A percentile compares a stretch with the other conserved stretches of the same genome.
Conservation (phyloP, 53 echinoderm and acorn worm species). For the Glandiceps talaboti region DNA sequence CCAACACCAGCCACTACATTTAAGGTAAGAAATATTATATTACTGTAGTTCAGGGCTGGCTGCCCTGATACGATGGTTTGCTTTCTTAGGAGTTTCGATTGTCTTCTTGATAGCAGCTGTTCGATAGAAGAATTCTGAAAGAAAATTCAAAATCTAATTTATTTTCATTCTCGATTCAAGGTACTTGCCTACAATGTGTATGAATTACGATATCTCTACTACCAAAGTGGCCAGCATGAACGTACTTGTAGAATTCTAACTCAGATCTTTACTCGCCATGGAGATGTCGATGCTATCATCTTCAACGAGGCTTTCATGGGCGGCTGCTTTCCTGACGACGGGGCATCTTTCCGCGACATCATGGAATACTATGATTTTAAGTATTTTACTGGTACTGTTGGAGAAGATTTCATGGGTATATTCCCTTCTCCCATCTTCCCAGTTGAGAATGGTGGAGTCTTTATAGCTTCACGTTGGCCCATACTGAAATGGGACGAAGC, state of each 20-base stretch:
- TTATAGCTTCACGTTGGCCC: conserved; percentile 87
- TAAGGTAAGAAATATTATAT: too few relatives aligned
- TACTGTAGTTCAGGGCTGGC: too few relatives aligned
- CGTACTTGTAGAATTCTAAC: conserved; percentile 69
- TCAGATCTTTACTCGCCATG: conserved; percentile 37
- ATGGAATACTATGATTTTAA: background rate
- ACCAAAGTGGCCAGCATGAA: conserved; percentile 75
- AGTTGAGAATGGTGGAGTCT: conserved; percentile 71
- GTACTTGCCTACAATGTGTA: conserved; percentile 72
- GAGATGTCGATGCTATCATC: conserved; percentile 69
- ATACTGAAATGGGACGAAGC: conserved; percentile 33
- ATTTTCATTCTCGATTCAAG: too few relatives aligned
- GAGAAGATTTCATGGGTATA: background rate
- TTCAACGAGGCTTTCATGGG: conserved; percentile 92
- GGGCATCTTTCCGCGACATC: background rate
- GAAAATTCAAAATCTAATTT: too few relatives aligned
- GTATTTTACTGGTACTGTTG: conserved; percentile 42
- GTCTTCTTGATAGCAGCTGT: too few relatives aligned
- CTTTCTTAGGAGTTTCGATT: too few relatives aligned
- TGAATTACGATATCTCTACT: conserved; percentile 58
- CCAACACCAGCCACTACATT: conserved; percentile 56
- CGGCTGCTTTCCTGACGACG: conserved; percentile 47
- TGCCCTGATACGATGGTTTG: too few relatives aligned
- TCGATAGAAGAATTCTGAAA: too few relatives aligned
- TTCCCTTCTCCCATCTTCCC: too few relatives aligned